These are phyloP conservation scores for Pollicipes pollicipes DNA, from an alignment of 1,140 invertebrate genomes.

Conservation along the genomic window DNA sequence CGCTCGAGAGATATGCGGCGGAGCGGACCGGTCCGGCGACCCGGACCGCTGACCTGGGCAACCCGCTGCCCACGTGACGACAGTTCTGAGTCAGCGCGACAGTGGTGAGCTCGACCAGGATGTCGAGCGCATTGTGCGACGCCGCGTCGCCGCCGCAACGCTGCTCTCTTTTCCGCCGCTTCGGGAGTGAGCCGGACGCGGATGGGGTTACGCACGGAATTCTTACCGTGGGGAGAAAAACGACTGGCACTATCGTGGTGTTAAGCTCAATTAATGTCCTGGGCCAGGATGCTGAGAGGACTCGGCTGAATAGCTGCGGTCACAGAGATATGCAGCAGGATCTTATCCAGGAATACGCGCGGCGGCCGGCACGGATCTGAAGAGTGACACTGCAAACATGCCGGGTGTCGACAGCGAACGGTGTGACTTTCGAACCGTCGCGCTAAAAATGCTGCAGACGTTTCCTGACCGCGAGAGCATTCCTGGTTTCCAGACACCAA, in stretches of 20 bases:
- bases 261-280: background rate
- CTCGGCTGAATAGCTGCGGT: background rate
- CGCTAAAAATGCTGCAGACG: background rate
- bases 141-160: background rate
- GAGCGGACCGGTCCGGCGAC: background rate
- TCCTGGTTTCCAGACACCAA: background rate
- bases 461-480: background rate
- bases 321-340: background rate
- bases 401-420: background rate
- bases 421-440: background rate
- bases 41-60: too few relatives aligned
- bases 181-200: background rate
- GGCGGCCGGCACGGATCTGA: background rate
- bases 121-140: background rate
- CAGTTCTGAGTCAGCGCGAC: background rate
- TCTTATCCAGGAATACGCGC: background rate
- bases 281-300: background rate
- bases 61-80: background rate
- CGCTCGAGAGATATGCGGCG: too few relatives aligned
- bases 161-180: background rate
- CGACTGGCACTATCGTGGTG: too few relatives aligned
- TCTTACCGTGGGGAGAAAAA: background rate
- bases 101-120: background rate
- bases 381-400: background rate
- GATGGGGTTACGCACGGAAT: background rate